Base-by-base conservation (phyloP, 2,113 vertebrate species). In the Chaenogobius annularis region DNA sequence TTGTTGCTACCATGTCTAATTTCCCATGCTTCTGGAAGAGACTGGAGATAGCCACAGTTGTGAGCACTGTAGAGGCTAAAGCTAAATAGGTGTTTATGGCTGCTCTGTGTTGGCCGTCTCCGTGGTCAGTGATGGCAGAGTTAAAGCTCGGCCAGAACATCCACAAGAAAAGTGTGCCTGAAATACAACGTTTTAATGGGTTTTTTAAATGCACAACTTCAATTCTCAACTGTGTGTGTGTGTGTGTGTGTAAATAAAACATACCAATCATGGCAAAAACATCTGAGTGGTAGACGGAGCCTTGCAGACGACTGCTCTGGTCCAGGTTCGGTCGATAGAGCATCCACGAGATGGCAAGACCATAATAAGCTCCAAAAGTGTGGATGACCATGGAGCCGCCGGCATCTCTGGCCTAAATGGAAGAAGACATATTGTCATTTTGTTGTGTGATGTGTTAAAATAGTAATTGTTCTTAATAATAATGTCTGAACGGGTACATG, bases 61-160 rank as follows among this genome's bases (percentile, higher is more conserved):
- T 96, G 79, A 99, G 94, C 64, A 99, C 97, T 0, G 94, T 94
- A 22, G 98, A 83, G 0, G 96, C 95, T 90, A 99, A 78, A 0
- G 96, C 93, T 89, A 97, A 95, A 88, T 99, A 99, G 0, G 97
- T 99, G 89, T 99, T 99, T 82, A 99, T 95, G 88, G 80, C 95
- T 0, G 96, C 96, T 17, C 97, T 93, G 86, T 98, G 97, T 88
- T 99, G 98, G 26, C 93, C 94, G 1, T 98, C 97, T 8, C 98
- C 97, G 0, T 96, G 95, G 0, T 92, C 82, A 48, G 95, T 90
- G 66, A 95, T 81, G 19, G 97, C 97, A 0, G 98, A 98, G 88
- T 99, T 99, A 88, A 99, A 99, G 83, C 98, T 99, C 71, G 98
- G 98, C 98, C 98, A 99, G 89, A 95, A 99, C 92, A 98, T 95